Conservation (phyloP, 2,113 vertebrate species). For the Rhynchomys soricoides region DNA sequence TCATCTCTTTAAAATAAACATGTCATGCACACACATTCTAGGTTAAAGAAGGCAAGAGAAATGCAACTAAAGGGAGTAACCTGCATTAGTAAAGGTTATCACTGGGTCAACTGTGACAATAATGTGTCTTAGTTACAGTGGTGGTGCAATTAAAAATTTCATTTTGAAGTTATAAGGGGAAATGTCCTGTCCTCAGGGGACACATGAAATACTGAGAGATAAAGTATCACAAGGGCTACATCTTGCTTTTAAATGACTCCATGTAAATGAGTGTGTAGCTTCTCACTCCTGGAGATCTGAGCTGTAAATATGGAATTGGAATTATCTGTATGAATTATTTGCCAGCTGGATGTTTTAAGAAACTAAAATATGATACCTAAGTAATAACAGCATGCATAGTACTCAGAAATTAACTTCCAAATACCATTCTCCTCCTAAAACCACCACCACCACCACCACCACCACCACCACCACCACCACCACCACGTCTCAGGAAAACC, state of each 20-base stretch:
- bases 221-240: neutral
- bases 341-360: neutral
- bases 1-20: conserved; percentile 37
- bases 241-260: neutral
- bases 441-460: too few relatives aligned
- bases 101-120: neutral
- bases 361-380: neutral
- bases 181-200: conserved; percentile 23
- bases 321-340: neutral
- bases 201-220: neutral
- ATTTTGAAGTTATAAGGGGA: neutral
- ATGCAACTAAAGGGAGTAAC: neutral
- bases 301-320: neutral
- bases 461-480: too few relatives aligned
- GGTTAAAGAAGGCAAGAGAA: conserved; percentile 2
- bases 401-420: conserved; percentile 7
- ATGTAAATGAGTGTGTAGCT: neutral
- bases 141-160: neutral
- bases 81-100: neutral
- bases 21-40: neutral
- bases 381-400: neutral
- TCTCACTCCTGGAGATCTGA: neutral
- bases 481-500: neutral
- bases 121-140: neutral
- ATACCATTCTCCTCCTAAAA: conserved; percentile 26